Base-by-base conservation (phyloP, 2,888 invertebrate species). In the Drosophila meridionalis region DNA sequence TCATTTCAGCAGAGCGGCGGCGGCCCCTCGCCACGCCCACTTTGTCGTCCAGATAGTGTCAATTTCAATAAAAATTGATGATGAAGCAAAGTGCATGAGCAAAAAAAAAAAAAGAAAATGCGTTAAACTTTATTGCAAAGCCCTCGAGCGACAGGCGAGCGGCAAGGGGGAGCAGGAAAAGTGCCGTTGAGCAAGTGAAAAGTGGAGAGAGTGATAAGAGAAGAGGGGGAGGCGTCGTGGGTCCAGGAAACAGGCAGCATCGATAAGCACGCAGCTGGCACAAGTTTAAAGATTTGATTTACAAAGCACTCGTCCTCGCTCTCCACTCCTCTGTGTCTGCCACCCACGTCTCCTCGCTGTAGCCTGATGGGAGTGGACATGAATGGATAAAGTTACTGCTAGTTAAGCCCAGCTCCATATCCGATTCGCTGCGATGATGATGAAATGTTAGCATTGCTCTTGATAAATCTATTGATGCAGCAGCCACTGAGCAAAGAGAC, bases 41-140 rank as follows among this genome's bases (percentile, higher is more conserved):
- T 64, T 61, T 47, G 59, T 68, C 71, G 64, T 71, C 62, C 66
- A 74, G 87, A 87, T 83, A 89, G 84, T 87, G 89, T 87, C 89
- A 87, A 89, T 85, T 87, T 89, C 89, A 89, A 85, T 89, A 89
- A 85, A 85, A 85, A 89, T 87, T 87, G 85, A 87, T 89, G 85
- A 89, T 75, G 67, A 83, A 77, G 81, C 89, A 85, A 83, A 87
- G 74, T 73, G 83, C 83, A 83, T 64, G 71, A 67, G 68, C 55
- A 62, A 80, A 82, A 69, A 66, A 77, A 87, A 83, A 12, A 43
- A 9, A 43, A 9, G 20, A 26, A 47, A 30, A 47, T 47, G 82
- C 77, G 82, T 84, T 89, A 76, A 89, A 82, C 79, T 89, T 89
- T 85, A 89, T 82, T 76, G 89, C 70, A 66, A 70, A 77, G 50